These are phyloP conservation scores for Parapsyche elsis DNA, from an alignment of 1,140 invertebrate genomes.

Conservation along the genomic window DNA sequence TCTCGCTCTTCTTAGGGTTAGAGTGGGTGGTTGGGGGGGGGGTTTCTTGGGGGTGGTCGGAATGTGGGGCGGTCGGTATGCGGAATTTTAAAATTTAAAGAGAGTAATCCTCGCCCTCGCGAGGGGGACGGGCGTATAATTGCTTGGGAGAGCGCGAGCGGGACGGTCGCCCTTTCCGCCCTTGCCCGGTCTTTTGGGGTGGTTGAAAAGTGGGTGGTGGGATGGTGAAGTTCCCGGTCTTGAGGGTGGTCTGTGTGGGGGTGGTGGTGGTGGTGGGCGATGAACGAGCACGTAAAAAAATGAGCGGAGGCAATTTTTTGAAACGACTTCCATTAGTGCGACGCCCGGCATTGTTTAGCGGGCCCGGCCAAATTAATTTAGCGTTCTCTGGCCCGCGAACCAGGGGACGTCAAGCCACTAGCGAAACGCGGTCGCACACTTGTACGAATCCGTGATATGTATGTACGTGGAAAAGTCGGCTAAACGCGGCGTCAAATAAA, in stretches of 20 bases:
- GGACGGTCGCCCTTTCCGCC: constrained; percentile 27
- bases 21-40: background rate
- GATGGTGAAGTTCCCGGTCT: background rate
- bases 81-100: constrained; percentile 57
- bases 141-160: constrained; percentile 40
- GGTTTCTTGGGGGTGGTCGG: constrained; percentile 30
- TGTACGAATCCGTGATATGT: too few relatives aligned
- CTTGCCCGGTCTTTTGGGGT: background rate
- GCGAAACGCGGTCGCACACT: background rate
- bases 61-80: constrained; percentile 48
- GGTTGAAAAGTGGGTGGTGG: background rate
- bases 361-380: constrained; percentile 57
- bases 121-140: constrained; percentile 37
- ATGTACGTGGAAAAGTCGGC: too few relatives aligned
- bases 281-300: constrained; percentile 57
- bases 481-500: too few relatives aligned
- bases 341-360: constrained; percentile 57
- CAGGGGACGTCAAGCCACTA: constrained; percentile 46
- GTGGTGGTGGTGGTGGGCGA: constrained; percentile 44
- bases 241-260: background rate
- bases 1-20: constrained; percentile 7
- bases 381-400: constrained; percentile 47
- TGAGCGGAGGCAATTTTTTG: constrained; percentile 57
- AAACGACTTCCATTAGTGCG: constrained; percentile 57
- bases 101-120: constrained; percentile 53